Evolutionary conservation across 2,113 vertebrate genomes (phyloP), one percentile per base, ranked within the genome.

Genomic region (Herpailurus yagouaroundi): DNA sequence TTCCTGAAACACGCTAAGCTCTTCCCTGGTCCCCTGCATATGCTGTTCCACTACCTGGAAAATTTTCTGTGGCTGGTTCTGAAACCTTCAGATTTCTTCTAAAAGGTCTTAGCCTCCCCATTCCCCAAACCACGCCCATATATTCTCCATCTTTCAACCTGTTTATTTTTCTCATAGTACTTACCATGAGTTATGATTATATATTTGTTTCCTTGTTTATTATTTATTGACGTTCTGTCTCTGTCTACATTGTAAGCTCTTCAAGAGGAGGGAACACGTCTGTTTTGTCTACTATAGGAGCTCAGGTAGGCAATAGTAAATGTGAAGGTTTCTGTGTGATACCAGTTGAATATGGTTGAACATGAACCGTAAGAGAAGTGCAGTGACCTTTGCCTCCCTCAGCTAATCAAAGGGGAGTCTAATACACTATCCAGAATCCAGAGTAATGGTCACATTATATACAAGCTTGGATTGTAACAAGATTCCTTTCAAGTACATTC

Each of bases 401-500:
- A 63, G 33, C 55, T 89, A 33, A 52, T 38, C 52, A 57, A 33
- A 89, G 79, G 45, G 60, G 11, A 69, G 33, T 85, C 55, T 12
- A 7, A 38, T 81, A 57, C 84, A 81, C 7, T 18, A 69, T 45
- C 55, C 48, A 63, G 57, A 60, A 50, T 63, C 71, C 45, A 45
- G 10, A 80, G 16, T 63, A 50, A 69, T 74, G 23, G 27, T 36
- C 10, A 12, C 48, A 25, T 66, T 16, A 33, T 66, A 64, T 50
- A 66, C 0, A 7, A 86, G 36, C 68, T 31, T 52, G 48, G 23
- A n/a, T 91, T 69, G n/a, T 64, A 68, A 63, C 55, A 77, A 66
- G 76, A 85, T 66, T 95, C 41, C 96, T 92, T 88, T 63, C 85
- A 95, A 71, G 80, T 45, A 38, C 66, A 25, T 93, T 91, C 41